These are phyloP conservation scores for Dicranocentrus wangi DNA, from an alignment of 2,888 invertebrate genomes.

Conservation along the genomic window DNA sequence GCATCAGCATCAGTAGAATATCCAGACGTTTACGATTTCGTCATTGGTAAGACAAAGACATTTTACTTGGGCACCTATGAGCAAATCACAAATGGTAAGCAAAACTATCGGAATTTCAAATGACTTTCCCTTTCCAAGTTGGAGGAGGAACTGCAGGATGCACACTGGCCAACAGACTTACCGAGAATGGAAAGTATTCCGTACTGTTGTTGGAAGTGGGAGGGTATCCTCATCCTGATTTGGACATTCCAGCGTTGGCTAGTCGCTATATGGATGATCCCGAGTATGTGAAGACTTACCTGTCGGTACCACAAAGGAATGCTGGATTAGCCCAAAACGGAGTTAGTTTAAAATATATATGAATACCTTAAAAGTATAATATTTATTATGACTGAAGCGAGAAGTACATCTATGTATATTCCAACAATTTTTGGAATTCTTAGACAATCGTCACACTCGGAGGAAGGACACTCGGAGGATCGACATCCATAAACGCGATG, in stretches of 20 bases:
- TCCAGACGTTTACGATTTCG: no score
- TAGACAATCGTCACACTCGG: not conserved
- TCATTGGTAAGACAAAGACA: no score
- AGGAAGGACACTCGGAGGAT: slow-evolving; percentile 43
- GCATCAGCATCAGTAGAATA: no score
- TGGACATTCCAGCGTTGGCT: not conserved
- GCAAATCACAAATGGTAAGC: no score
- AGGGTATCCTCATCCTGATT: not conserved
- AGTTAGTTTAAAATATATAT: not conserved
- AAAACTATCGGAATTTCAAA: no score
- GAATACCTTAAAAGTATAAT: not conserved
- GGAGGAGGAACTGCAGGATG: slow-evolving; percentile 34
- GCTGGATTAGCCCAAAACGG: not conserved
- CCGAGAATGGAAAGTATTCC: slow-evolving; percentile 16
- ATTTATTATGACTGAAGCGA: not conserved
- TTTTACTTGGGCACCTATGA: no score
- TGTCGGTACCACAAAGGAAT: not conserved
- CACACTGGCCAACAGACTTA: slow-evolving; percentile 11
- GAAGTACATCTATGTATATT: no score
- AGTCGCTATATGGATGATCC: not conserved
- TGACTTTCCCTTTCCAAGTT: no score
- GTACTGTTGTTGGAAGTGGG: slow-evolving; percentile 28
- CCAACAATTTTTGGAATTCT: not conserved
- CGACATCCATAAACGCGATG: slow-evolving; percentile 46
- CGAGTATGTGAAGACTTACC: not conserved